A percentile compares a stretch with the other conserved stretches of the same genome.
phyloP scores from a whole-genome alignment of 92 coral and sea anemone species.

The Plumapathes pennacea region DNA sequence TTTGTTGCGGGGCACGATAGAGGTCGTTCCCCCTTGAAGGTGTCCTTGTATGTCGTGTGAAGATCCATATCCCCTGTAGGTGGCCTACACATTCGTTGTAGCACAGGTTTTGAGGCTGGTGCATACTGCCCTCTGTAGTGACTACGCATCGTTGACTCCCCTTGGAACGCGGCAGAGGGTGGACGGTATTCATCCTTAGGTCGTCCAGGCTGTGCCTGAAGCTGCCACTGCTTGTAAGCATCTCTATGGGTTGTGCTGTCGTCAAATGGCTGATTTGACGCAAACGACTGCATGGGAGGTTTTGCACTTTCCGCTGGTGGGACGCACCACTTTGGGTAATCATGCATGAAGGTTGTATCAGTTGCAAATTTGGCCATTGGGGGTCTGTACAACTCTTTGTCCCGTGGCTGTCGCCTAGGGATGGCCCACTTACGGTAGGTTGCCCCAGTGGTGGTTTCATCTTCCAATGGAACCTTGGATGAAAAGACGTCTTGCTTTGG shows the following conservation, averaged over 20 bases:
- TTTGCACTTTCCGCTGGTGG: constrained; percentile 90
- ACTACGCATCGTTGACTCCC: constrained; percentile 90
- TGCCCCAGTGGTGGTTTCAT: constrained; percentile 79
- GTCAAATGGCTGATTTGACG: constrained; percentile 90
- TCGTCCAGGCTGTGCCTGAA: constrained; percentile 61
- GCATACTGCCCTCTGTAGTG: constrained; percentile 92
- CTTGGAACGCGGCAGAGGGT: constrained; percentile 86
- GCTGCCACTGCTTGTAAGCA: constrained; percentile 86
- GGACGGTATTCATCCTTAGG: constrained; percentile 84
- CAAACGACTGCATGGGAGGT: constrained; percentile 75
- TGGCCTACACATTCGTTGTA: constrained; percentile 62
- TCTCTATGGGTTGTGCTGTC: constrained; percentile 95
- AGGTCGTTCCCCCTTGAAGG: constrained; percentile 89
- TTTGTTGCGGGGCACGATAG: constrained; percentile 82
- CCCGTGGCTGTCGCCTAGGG: constrained; percentile 70
- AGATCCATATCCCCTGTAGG: constrained; percentile 78
- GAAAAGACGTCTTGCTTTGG: constrained; percentile 72
- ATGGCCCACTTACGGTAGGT: constrained; percentile 83
- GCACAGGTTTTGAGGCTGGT: constrained; percentile 73
- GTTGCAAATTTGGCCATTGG: constrained; percentile 83
- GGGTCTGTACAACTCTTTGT: constrained; percentile 81
- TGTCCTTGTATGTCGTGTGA: constrained; percentile 86
- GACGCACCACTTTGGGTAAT: constrained; percentile 80
- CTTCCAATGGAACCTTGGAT: constrained; percentile 89
- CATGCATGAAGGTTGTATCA: constrained; percentile 89